Evolutionary conservation across 2,888 invertebrate species (phyloP).

Genomic region (Scelioninae gen. 1): DNA sequence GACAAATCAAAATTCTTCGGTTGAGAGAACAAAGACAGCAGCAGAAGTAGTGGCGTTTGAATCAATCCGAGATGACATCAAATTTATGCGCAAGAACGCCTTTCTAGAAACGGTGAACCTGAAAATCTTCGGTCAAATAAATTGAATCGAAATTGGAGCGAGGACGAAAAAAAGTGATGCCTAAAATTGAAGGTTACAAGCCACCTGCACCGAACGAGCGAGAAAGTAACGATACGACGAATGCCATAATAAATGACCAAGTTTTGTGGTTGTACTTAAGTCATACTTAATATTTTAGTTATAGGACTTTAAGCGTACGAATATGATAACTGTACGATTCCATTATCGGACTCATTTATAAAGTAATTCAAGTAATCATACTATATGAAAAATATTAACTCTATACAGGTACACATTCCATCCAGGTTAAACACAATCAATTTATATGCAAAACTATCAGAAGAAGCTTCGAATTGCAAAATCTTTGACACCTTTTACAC

Average conservation of each 20-base stretch:
- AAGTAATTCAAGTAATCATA: constrained; percentile 52
- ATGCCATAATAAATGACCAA: constrained; percentile 84
- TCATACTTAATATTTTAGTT: constrained; percentile 82
- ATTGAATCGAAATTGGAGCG: not conserved
- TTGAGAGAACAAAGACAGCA: constrained; percentile 48
- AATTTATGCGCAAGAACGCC: not conserved
- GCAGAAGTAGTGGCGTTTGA: constrained; percentile 35
- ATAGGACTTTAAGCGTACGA: constrained; percentile 73
- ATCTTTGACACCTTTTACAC: constrained; percentile 1
- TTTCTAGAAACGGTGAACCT: not conserved
- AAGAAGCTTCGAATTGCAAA: constrained; percentile 24
- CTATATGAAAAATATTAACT: constrained; percentile 50
- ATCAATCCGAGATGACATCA: not conserved
- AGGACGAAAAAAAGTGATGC: not conserved
- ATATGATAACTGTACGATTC: constrained; percentile 68
- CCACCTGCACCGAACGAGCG: constrained; percentile 50
- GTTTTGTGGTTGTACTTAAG: constrained; percentile 84
- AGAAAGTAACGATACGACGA: constrained; percentile 78
- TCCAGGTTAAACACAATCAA: constrained; percentile 19
- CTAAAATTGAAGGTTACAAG: constrained; percentile 24
- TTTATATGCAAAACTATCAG: constrained; percentile 22
- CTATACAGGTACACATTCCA: constrained; percentile 44
- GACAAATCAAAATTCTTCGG: constrained; percentile 76
- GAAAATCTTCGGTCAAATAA: not conserved
- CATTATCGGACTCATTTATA: constrained; percentile 70